Evolutionary conservation across 1,140 invertebrate species (phyloP).

Genomic region (Penaeus indicus): DNA sequence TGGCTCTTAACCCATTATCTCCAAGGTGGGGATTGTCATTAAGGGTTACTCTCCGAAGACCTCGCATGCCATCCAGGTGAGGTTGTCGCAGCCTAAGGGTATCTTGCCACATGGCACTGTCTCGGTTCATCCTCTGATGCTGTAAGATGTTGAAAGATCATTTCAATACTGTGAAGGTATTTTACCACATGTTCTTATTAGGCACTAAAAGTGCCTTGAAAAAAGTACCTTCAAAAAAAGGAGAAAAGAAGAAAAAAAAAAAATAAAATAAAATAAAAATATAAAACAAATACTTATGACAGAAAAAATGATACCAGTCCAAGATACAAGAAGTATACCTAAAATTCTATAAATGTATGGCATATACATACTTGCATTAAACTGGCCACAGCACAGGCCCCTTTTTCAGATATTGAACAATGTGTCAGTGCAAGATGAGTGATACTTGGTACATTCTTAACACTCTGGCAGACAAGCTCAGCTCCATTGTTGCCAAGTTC

Average conservation of each 20-base stretch:
- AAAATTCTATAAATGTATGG: background rate
- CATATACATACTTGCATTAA: constrained; percentile 36
- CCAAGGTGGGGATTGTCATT: constrained; percentile 42
- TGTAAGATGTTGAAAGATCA: background rate
- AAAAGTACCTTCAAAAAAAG: background rate
- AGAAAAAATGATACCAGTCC: background rate
- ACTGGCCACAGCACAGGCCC: constrained; percentile 18
- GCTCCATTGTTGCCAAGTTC: constrained; percentile 36
- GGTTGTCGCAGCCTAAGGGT: constrained; percentile 41
- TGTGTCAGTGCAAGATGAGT: constrained; percentile 37
- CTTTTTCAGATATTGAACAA: constrained; percentile 32
- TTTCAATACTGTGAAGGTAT: no score
- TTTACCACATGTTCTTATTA: no score
- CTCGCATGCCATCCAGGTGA: constrained; percentile 50
- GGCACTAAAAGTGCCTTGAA: no score
- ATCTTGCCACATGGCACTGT: constrained; percentile 56
- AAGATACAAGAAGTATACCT: background rate
- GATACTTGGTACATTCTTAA: constrained; percentile 56
- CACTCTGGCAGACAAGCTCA: constrained; percentile 27
- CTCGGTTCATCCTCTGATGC: constrained; percentile 51
- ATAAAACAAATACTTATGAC: no score
- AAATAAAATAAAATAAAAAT: background rate
- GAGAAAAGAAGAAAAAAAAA: background rate
- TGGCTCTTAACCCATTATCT: constrained; percentile 12
- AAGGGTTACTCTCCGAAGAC: constrained; percentile 41